Base-by-base conservation (phyloP, 2,797 vertebrate species). In the Fratercula arctica region DNA sequence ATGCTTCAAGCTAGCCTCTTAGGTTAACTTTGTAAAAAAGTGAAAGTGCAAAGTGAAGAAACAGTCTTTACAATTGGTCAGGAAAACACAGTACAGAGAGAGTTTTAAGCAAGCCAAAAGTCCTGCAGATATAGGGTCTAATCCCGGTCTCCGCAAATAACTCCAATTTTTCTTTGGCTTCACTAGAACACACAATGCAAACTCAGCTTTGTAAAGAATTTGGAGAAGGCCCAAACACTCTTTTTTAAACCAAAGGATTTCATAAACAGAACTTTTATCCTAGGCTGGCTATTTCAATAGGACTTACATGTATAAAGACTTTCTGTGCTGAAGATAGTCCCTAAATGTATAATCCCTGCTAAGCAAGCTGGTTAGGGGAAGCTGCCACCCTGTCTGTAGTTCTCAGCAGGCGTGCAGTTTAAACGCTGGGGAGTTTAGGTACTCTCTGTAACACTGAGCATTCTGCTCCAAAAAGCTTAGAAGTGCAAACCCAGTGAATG, bases 251-350 rank as follows among this genome's bases (percentile, higher is more conserved):
- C 28, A 85, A 72, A 91, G 46, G 46, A 84, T 75, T 94, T 90
- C 20, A 85, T 66, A 92, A 95, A 84, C 60, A 89, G 74, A 93
- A 85, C 59, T 94, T 84, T 88, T 91, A 93, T 95, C 77, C 82
- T 33, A 56, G 66, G 35, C 37, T 83, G 63, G 48, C 18, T 67
- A 31, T 80, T 92, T 94, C 84, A 89, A 90, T 78, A 79, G 48
- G 67, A 77, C 26, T 92, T 91, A 46, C 10, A 67, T 9, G 2
- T 86, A 61, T 43, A 87, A 96, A 95, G 78, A 26, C 41, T 80
- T 90, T 64, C 78, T 72, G 70, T 79, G 66, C 86, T 60, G 77
- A 91, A 72, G 91, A 84, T 74, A 93, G 80, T 56, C 67, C 64
- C 57, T 60, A 90, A 86, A 85, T 31, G 57, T 54, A n/a, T 94